Evolutionary conservation across 2,797 vertebrate species (phyloP), one percentile per base, ranked within the genome.

Genomic region (Malacoctenus gilli): DNA sequence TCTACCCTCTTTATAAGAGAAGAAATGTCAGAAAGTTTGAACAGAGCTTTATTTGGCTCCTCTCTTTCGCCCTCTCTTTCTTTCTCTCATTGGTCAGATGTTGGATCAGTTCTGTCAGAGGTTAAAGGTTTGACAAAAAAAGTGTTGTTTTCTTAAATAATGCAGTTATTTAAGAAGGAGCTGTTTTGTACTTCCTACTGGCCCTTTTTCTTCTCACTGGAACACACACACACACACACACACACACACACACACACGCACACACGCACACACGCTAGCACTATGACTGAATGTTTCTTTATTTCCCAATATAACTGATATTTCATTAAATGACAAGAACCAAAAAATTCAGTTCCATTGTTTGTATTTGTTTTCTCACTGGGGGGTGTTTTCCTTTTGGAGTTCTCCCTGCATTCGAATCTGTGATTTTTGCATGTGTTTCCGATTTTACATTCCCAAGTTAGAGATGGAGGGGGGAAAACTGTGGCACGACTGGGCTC

Each of bases 391-490:
- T 72, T 61, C 55, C 64, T 78, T 73, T 30, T 42, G 54, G 40
- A 53, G 67, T 55, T 40, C 31, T 58, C 52, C 21, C 28, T 64
- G n/a, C 25, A 54, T 38, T 64, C 39, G n/a, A 15, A 77, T 69
- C 83, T 75, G 56, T 61, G 81, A 68, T 83, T 78, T 28, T 38
- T 69, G 75, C 80, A 84, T 79, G 72, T 86, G 74, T 83, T 88
- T 86, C 70, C 53, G 72, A 78, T 84, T 80, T 68, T 62, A 80
- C 56, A 76, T 62, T 55, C 70, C 57, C 68, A 80, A 74, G 68
- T 75, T 79, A 43, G 55, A 80, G 76, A 76, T 75, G 53, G 52
- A 62, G 68, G 68, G 73, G n/a, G 78, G 59, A 82, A 28, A 80
- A 50, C 53, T 64, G 73, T 68, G 77, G 73, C 52, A 52, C 73